A percentile compares a stretch with the other conserved stretches of the same genome.
Evolutionary conservation across 2,797 vertebrate genomes (phyloP).

Genomic region (Brachyalestes nurse): DNA sequence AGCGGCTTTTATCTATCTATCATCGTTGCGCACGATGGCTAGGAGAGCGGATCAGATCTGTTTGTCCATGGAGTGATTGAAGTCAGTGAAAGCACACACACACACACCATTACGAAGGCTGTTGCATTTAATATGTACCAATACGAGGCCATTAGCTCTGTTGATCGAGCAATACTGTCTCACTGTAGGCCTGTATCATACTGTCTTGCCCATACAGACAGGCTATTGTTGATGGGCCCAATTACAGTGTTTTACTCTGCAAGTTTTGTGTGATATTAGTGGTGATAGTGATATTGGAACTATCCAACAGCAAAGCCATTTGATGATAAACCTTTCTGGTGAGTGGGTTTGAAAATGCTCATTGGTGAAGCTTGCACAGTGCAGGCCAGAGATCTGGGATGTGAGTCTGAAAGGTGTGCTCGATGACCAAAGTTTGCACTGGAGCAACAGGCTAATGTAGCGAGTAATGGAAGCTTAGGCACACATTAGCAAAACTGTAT

Average conservation of each 20-base stretch:
- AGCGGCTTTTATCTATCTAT: constrained; percentile 59
- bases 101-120: constrained; percentile 31
- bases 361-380: background rate
- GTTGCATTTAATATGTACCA: constrained; percentile 42
- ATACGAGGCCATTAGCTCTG: constrained; percentile 22
- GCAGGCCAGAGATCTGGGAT: background rate
- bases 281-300: constrained; percentile 8
- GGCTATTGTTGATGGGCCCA: background rate
- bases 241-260: background rate
- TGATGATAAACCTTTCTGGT: background rate
- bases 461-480: too few species aligned
- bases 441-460: too few species aligned
- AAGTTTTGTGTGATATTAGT: background rate
- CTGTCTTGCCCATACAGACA: background rate
- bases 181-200: background rate
- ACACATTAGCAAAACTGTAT: too few species aligned
- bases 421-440: too few species aligned
- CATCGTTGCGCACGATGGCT: constrained; percentile 44
- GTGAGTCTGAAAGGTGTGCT: too few species aligned
- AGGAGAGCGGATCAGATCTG: constrained; percentile 52
- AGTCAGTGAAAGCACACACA: constrained; percentile 45
- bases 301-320: constrained; percentile 7
- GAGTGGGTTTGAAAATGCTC: background rate
- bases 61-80: constrained; percentile 56
- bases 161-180: constrained; percentile 31